Evolutionary conservation across 2,888 invertebrate species (phyloP).

Genomic region (Drosophila robusta): DNA sequence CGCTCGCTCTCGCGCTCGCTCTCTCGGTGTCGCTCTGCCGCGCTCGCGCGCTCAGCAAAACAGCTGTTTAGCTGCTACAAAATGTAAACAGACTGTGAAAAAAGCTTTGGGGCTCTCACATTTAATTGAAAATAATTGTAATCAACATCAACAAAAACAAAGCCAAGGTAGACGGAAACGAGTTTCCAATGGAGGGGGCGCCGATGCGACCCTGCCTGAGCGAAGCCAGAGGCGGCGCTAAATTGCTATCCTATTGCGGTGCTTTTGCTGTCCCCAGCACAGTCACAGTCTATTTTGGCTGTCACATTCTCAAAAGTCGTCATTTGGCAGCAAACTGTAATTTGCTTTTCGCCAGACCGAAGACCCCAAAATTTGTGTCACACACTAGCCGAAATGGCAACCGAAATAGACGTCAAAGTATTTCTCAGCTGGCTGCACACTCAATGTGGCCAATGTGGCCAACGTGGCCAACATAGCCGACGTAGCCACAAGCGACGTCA

Average conservation of each 20-base stretch:
- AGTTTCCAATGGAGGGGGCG: constrained; percentile 50
- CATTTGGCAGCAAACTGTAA: constrained; percentile 60
- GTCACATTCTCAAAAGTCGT: constrained; percentile 43
- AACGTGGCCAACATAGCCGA: constrained; percentile 24
- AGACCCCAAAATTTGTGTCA: constrained; percentile 59
- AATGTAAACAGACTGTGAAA: constrained; percentile 74
- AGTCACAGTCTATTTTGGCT: constrained; percentile 35
- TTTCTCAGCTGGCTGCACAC: constrained; percentile 70
- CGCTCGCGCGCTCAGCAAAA: constrained; percentile 32
- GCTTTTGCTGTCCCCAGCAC: constrained; percentile 17
- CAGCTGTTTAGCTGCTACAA: constrained; percentile 67
- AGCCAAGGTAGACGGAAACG: constrained; percentile 76
- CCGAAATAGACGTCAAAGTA: constrained; percentile 73
- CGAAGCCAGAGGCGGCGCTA: constrained; percentile 15
- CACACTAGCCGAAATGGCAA: constrained; percentile 59
- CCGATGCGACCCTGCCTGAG: constrained; percentile 21
- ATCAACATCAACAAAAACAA: constrained; percentile 69
- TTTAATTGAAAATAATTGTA: constrained; percentile 68
- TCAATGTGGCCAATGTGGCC: neutral
- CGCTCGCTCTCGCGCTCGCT: constrained; percentile 15
- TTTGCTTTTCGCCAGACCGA: constrained; percentile 56
- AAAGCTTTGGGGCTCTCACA: constrained; percentile 53
- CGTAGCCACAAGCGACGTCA: constrained; percentile 39
- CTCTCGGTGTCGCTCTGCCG: neutral
- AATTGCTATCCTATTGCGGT: constrained; percentile 20